Base-by-base conservation (phyloP, 2,113 vertebrate genomes). In the Forbesichthys papilliferus region DNA sequence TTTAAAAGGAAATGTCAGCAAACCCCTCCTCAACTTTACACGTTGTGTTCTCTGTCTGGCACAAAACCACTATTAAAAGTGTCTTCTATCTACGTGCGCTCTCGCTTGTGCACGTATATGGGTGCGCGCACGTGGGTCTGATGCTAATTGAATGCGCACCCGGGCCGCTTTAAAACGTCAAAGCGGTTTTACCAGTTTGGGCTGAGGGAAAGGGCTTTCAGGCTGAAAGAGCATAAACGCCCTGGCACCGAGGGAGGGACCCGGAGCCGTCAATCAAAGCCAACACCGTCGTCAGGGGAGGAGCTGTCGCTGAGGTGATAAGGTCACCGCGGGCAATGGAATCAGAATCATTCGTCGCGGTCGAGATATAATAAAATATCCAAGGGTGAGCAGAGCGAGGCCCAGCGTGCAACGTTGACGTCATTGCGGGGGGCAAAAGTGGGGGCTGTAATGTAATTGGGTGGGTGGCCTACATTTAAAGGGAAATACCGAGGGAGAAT, bases 201-300 rank as follows among this genome's bases (percentile, higher is more conserved):
- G 62, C 56, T 16, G 71, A 4, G 4, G 63, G 71, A 54, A 73
- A 73, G 78, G 58, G 34, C 64, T 69, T 79, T 79, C 53, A 75
- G 69, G 69, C 47, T 9, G 71, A 69, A 66, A 48, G 54, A 68
- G 71, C 55, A 74, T 69, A 84, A 82, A 78, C 66, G 55, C 64
- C 68, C 80, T 73, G 47, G 69, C 75, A 59, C 71, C 53, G 5
- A 49, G 78, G 78, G 74, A 81, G 73, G 77, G 73, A 61, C 66
- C 3, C 36, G 66, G n/a, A 75, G 61, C 67, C 8, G 51, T 84
- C 86, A 84, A 74, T 86, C 76, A 88, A 84, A 77, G 8, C n/a
- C 47, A 34, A 58, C 5, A 8, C 70, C 46, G 65, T 80, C 18
- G 73, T 85, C 81, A 79, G 66, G 82, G 65, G 76, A 80, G 66